Percentiles rank a stretch among this genome's conserved stretches.
Conservation (phyloP, 1,140 invertebrate genomes). For the Anagrus nilaparvatae region DNA sequence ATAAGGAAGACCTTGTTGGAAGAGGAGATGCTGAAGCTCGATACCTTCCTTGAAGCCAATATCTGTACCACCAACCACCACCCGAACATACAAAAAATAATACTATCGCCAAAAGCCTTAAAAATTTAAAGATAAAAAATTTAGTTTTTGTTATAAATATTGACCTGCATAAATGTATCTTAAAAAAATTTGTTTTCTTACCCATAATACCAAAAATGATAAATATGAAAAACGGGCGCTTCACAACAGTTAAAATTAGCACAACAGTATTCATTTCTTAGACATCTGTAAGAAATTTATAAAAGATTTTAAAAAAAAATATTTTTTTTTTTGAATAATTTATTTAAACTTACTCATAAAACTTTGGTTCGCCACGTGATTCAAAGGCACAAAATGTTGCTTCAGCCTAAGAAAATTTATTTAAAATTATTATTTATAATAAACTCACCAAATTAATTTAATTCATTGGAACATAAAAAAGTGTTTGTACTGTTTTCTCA, state of each 20-base stretch:
- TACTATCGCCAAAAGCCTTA: conserved; percentile 43
- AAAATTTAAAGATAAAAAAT: conserved; percentile 9
- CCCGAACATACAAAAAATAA: conserved; percentile 46
- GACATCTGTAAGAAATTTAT: conserved; percentile 33
- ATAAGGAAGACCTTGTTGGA: conserved; percentile 28
- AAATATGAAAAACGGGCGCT: conserved; percentile 42
- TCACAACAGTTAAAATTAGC: conserved; percentile 43
- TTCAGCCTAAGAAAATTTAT: conserved; percentile 38
- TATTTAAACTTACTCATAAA: conserved; percentile 34
- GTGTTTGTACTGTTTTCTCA: too few species aligned
- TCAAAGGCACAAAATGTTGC: conserved; percentile 42
- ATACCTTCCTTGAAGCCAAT: conserved; percentile 41
- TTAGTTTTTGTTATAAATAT: conserved; percentile 3
- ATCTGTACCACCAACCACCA: conserved; percentile 45
- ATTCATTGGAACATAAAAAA: too few species aligned
- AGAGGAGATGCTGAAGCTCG: conserved; percentile 31
- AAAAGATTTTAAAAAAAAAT: conserved; percentile 9
- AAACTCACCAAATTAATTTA: too few species aligned
- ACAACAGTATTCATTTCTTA: conserved; percentile 43
- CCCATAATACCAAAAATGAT: conserved; percentile 45
- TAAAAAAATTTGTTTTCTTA: conserved; percentile 16
- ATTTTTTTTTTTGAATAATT: conserved; percentile 9
- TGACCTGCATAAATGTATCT: neutral
- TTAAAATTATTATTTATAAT: too few species aligned
- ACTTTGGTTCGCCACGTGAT: conserved; percentile 37